These are phyloP conservation scores for Brachionus asplanchnoidis DNA, from an alignment of 1,140 invertebrate genomes.

Conservation along the genomic window DNA sequence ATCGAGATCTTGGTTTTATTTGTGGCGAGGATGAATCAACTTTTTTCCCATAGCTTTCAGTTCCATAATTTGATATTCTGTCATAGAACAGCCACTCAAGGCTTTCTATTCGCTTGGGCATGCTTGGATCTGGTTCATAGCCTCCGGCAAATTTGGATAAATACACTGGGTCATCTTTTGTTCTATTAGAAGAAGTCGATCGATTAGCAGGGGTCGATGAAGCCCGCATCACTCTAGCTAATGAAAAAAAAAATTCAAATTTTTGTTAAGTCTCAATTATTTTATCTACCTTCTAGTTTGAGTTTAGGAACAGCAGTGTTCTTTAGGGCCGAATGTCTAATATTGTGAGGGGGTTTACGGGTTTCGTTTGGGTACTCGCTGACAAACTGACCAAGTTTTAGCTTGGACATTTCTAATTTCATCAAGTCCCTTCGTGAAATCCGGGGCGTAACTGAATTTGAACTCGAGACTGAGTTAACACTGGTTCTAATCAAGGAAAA, in stretches of 20 bases:
- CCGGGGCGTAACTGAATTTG: not conserved
- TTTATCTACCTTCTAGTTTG: not conserved
- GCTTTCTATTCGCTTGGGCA: constrained; percentile 78
- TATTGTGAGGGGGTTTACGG: not conserved
- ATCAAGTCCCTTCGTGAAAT: not conserved
- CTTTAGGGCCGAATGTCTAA: not conserved
- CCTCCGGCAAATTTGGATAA: constrained; percentile 90
- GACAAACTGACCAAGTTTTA: not conserved
- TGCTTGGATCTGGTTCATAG: constrained; percentile 81
- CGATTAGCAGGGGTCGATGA: not conserved
- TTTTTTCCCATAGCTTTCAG: constrained; percentile 47
- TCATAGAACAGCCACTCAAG: constrained; percentile 86
- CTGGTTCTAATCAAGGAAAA: not conserved
- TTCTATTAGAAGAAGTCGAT: not conserved
- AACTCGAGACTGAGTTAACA: not conserved
- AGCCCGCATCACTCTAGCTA: not conserved
- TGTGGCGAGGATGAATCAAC: not conserved
- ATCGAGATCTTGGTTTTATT: constrained; percentile 41
- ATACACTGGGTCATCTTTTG: constrained; percentile 88
- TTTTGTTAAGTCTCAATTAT: not conserved
- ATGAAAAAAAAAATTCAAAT: not conserved
- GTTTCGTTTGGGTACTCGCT: not conserved
- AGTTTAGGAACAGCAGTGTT: not conserved
- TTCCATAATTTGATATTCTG: constrained; percentile 76
- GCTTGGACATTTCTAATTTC: not conserved